A percentile compares a stretch with the other conserved stretches of the same genome.
phyloP scores from a whole-genome alignment of 2,888 invertebrate genomes.

The Sphaerophoria taeniata region DNA sequence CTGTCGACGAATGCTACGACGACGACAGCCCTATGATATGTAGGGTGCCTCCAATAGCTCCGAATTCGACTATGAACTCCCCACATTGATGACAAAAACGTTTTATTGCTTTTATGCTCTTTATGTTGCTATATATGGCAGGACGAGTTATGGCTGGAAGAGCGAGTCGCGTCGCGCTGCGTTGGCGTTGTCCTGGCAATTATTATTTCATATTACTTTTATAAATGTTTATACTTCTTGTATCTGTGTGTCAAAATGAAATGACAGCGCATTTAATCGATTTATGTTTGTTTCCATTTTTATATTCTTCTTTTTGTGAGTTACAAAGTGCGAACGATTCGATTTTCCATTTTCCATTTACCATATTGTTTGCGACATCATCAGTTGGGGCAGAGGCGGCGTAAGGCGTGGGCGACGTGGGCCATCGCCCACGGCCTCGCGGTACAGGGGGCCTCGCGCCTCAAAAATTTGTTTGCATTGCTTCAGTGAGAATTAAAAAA shows the following conservation, averaged over 20 bases:
- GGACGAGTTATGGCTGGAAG: slow-evolving; percentile 37
- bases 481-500: no score
- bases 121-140: not conserved
- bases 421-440: no score
- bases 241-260: slow-evolving; percentile 79
- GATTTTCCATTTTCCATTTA: no score
- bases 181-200: slow-evolving; percentile 48
- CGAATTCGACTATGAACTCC: no score
- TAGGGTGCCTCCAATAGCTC: slow-evolving; percentile 3
- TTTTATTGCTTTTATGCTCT: slow-evolving; percentile 14
- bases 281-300: slow-evolving; percentile 77
- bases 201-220: slow-evolving; percentile 30
- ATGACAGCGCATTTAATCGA: slow-evolving; percentile 81
- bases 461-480: no score
- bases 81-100: not conserved
- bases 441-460: no score
- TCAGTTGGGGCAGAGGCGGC: no score
- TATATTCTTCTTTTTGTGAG: not conserved
- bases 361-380: slow-evolving; percentile 73
- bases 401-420: no score
- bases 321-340: no score
- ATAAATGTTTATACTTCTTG: slow-evolving; percentile 20
- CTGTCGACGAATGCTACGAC: slow-evolving; percentile 41
- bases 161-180: no score
- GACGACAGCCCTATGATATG: slow-evolving; percentile 8